Percentiles rank a stretch among this genome's conserved stretches.
Evolutionary conservation across 2,888 invertebrate genomes (phyloP).

Genomic region (Galerucella pusilla): DNA sequence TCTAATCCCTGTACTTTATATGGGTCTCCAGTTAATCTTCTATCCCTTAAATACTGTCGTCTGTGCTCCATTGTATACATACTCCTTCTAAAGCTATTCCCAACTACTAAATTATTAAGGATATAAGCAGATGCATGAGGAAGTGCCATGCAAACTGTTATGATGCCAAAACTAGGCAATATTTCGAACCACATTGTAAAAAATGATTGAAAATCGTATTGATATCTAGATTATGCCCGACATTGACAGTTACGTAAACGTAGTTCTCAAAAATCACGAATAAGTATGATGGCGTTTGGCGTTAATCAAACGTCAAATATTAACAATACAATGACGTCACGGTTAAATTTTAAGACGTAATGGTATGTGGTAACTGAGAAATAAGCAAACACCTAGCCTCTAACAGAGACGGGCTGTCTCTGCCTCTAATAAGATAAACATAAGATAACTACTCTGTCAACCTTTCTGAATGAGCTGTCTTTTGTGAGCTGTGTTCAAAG

Average conservation of each 20-base stretch:
- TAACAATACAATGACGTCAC: too few species aligned
- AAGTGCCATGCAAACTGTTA: constrained; percentile 70
- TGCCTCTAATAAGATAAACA: too few species aligned
- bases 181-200: constrained; percentile 79
- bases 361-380: too few species aligned
- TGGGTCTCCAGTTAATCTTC: constrained; percentile 71
- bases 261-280: neutral
- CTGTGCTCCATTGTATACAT: constrained; percentile 68
- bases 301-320: neutral
- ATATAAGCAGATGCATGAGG: constrained; percentile 74
- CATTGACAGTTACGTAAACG: constrained; percentile 25
- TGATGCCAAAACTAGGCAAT: constrained; percentile 72
- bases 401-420: too few species aligned
- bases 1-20: constrained; percentile 73
- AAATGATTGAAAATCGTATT: neutral
- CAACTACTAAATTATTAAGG: constrained; percentile 70
- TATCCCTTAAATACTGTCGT: constrained; percentile 71
- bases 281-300: neutral
- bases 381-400: too few species aligned
- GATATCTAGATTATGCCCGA: neutral
- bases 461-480: too few species aligned
- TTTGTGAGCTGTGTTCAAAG: too few species aligned
- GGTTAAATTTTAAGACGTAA: too few species aligned
- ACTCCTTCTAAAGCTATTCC: constrained; percentile 71
- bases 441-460: too few species aligned